Evolutionary conservation across 2,797 vertebrate species (phyloP).

Genomic region (Ambastaia sidthimunki): DNA sequence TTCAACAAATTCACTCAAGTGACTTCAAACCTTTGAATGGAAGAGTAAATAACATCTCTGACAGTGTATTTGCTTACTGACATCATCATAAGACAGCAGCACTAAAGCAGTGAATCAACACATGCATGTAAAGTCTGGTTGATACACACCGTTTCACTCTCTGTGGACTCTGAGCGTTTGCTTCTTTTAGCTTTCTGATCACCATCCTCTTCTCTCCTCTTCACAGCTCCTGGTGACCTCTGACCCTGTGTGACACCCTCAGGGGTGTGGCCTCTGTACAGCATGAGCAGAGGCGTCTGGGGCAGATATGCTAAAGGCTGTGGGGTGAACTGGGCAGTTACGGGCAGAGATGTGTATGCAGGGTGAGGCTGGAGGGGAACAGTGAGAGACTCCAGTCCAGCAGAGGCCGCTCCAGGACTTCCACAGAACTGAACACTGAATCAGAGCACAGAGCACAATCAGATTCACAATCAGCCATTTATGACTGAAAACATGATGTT

Average conservation of each 20-base stretch:
- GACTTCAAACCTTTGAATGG: too few relatives aligned
- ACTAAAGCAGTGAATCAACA: too few relatives aligned
- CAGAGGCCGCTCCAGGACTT: slow-evolving; percentile 22
- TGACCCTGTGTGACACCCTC: slow-evolving; percentile 18
- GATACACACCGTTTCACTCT: not conserved
- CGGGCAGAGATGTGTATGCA: slow-evolving; percentile 64
- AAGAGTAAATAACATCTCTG: too few relatives aligned
- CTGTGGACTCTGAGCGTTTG: slow-evolving; percentile 35
- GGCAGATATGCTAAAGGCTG: slow-evolving; percentile 81
- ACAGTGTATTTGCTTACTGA: too few relatives aligned
- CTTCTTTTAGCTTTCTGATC: slow-evolving; percentile 50
- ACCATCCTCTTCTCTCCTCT: slow-evolving; percentile 54
- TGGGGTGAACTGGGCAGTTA: slow-evolving; percentile 62
- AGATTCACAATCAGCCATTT: too few relatives aligned
- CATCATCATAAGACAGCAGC: too few relatives aligned
- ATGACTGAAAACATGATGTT: too few relatives aligned
- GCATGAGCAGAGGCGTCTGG: slow-evolving; percentile 86
- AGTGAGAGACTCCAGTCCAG: slow-evolving; percentile 58
- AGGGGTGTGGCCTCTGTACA: slow-evolving; percentile 70
- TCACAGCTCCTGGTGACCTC: slow-evolving; percentile 45
- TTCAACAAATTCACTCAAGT: not conserved
- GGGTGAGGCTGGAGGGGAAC: slow-evolving; percentile 64
- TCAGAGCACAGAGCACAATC: not conserved
- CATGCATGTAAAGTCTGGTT: not conserved
- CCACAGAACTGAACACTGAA: slow-evolving; percentile 41